Evolutionary conservation across 2,113 vertebrate species (phyloP).

Genomic region (Pterocles gutturalis): DNA sequence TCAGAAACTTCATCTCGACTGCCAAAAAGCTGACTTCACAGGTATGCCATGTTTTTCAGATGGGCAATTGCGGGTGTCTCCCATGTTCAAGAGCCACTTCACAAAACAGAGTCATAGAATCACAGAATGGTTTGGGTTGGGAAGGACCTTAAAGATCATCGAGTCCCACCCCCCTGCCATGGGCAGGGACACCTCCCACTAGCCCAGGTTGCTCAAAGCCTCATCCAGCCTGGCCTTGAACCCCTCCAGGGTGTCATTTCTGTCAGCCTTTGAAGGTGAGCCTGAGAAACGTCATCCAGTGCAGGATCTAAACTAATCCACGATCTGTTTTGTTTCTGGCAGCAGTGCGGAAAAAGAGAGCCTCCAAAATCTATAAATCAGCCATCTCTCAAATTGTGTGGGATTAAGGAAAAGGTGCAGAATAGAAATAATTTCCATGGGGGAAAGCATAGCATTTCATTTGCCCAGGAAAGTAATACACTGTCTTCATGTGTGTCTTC

Average conservation of each 20-base stretch:
- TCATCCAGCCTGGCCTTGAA: too few relatives aligned
- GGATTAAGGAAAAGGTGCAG: not conserved
- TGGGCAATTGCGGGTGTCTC: not conserved
- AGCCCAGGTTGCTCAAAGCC: too few relatives aligned
- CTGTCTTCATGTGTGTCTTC: not conserved
- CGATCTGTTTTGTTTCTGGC: not conserved
- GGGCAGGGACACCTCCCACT: too few relatives aligned
- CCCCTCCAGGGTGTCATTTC: not conserved
- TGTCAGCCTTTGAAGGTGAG: not conserved
- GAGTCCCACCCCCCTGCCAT: too few relatives aligned
- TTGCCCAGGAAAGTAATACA: not conserved
- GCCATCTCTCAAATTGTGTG: not conserved
- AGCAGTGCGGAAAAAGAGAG: not conserved
- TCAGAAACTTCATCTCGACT: not conserved
- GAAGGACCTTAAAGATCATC: too few relatives aligned
- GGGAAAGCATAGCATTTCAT: not conserved
- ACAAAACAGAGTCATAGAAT: not conserved
- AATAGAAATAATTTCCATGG: not conserved
- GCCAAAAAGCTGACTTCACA: too few relatives aligned
- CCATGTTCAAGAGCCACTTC: not conserved
- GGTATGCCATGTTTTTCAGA: not conserved
- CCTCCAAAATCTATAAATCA: not conserved
- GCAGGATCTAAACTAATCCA: rapidly evolving
- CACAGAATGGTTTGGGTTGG: too few relatives aligned
- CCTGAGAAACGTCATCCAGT: not conserved